phyloP scores from a whole-genome alignment of 2,797 vertebrate species.

The Agapornis canus region DNA sequence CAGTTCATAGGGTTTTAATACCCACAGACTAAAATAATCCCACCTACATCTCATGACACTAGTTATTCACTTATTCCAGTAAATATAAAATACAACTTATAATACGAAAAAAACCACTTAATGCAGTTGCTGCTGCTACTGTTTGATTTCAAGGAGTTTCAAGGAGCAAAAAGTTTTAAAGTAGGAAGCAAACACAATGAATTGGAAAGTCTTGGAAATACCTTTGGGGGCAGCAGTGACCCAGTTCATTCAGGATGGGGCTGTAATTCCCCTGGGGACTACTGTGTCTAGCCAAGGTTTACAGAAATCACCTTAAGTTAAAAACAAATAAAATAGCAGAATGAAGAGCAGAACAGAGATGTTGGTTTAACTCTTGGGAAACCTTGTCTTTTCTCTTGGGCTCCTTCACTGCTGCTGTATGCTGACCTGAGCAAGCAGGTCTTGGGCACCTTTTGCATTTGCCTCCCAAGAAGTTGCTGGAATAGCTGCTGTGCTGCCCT shows the following conservation, averaged over 20 bases:
- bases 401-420: neutral
- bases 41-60: neutral
- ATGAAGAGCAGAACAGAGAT: neutral
- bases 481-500: neutral
- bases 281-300: neutral
- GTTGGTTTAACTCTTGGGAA: neutral
- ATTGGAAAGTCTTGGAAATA: neutral
- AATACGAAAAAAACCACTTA: neutral
- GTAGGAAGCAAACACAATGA: neutral
- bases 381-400: neutral
- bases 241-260: neutral
- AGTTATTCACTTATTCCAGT: neutral
- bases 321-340: fast-evolving
- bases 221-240: conserved; percentile 8
- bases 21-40: neutral
- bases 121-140: neutral
- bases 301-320: neutral
- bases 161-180: neutral
- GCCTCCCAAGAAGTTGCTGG: neutral
- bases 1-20: neutral
- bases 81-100: neutral
- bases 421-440: neutral
- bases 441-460: neutral
- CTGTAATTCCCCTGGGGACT: neutral
- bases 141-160: neutral